Conservation (phyloP, 2,888 invertebrate species). For the Lochmaea crataegi region DNA sequence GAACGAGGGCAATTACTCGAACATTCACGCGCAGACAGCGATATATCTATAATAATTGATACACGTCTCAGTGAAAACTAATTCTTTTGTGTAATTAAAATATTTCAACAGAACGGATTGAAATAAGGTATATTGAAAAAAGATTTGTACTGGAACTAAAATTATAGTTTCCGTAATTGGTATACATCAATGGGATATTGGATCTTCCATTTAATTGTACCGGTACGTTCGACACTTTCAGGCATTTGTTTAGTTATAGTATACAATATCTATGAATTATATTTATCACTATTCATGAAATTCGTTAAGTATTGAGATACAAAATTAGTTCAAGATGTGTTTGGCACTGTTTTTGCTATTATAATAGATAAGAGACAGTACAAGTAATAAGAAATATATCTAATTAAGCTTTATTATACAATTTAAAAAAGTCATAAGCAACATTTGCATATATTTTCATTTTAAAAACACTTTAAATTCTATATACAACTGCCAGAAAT, state of each 20-base stretch:
- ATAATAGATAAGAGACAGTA: constrained; percentile 2
- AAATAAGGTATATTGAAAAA: too few species aligned
- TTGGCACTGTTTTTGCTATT: constrained; percentile 19
- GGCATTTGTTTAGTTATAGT: background rate
- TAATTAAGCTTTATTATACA: constrained; percentile 18
- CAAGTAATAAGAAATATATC: constrained; percentile 8
- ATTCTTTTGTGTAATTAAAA: too few species aligned
- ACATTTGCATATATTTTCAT: background rate
- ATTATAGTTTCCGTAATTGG: too few species aligned
- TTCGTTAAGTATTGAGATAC: constrained; percentile 3
- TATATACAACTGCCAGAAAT: background rate
- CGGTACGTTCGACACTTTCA: background rate
- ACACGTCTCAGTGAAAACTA: too few species aligned
- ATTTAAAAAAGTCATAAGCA: constrained; percentile 1
- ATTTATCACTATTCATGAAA: constrained; percentile 17
- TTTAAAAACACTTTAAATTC: background rate
- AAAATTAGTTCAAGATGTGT: constrained; percentile 17
- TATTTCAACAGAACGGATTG: too few species aligned
- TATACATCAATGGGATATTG: background rate
- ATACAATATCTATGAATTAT: background rate
- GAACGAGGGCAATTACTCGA: too few species aligned
- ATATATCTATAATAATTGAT: too few species aligned
- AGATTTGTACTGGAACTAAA: too few species aligned
- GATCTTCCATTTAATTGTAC: background rate
- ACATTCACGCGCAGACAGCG: too few species aligned